Evolutionary conservation across 1,140 invertebrate species (phyloP).

Genomic region (Contarinia nasturtii): DNA sequence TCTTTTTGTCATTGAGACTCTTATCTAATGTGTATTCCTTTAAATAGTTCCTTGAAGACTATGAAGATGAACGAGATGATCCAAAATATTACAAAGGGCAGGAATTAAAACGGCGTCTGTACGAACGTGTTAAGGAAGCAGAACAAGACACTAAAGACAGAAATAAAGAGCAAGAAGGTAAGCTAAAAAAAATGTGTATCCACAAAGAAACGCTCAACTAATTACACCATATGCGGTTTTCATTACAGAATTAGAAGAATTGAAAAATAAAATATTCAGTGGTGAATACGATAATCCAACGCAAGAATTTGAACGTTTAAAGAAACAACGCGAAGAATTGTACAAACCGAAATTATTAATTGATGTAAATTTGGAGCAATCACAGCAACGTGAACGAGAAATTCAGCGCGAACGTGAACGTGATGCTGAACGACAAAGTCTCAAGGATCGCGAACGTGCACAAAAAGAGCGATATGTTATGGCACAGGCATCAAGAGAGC

Average conservation of each 20-base stretch:
- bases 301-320: constrained; percentile 57
- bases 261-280: constrained; percentile 64
- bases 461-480: constrained; percentile 26
- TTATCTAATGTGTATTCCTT: too few relatives aligned
- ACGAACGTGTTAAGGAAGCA: constrained; percentile 79
- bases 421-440: constrained; percentile 25
- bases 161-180: constrained; percentile 58
- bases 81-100: constrained; percentile 91
- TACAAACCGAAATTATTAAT: constrained; percentile 65
- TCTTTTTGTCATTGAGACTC: too few relatives aligned
- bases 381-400: constrained; percentile 31
- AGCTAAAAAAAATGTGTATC: too few relatives aligned
- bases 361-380: constrained; percentile 36
- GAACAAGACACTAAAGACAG: constrained; percentile 79
- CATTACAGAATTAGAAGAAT: constrained; percentile 59
- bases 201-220: too few relatives aligned
- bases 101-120: constrained; percentile 69
- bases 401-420: constrained; percentile 29
- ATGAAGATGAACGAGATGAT: constrained; percentile 94
- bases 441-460: constrained; percentile 17
- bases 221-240: too few relatives aligned
- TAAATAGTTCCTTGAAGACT: constrained; percentile 77
- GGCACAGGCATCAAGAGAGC: constrained; percentile 27
- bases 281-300: constrained; percentile 51
- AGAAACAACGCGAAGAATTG: constrained; percentile 59